Percentiles rank a stretch among this genome's conserved stretches.
Evolutionary conservation across 2,888 invertebrate species (phyloP).

Genomic region (Lymantria monacha): DNA sequence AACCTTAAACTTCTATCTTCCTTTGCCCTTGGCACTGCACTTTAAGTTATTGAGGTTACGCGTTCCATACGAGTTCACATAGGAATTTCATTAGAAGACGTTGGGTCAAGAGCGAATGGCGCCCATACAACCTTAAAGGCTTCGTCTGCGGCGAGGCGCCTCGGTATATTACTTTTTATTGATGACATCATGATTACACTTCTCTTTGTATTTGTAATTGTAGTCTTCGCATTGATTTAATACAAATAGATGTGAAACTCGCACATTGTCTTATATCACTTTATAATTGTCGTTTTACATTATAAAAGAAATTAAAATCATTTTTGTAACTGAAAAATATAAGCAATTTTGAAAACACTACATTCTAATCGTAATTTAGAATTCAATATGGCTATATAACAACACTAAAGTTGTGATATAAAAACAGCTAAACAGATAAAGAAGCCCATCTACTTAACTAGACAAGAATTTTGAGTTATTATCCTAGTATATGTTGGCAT

Average conservation of each 20-base stretch:
- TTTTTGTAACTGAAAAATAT: no score
- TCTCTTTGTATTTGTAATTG: conserved; percentile 21
- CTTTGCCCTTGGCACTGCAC: conserved; percentile 18
- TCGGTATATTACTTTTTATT: conserved; percentile 48
- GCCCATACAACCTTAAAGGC: conserved; percentile 43
- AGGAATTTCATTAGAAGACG: conserved; percentile 53
- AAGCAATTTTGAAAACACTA: no score
- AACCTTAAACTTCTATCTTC: conserved; percentile 1
- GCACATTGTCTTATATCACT: no score
- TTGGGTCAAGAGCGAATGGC: conserved; percentile 56
- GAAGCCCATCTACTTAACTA: no score
- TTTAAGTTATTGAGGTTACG: conserved; percentile 33
- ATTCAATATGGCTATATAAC: no score
- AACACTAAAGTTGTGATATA: no score
- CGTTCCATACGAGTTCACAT: conserved; percentile 22
- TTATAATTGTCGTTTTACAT: no score
- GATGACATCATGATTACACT: conserved; percentile 41
- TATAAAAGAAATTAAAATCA: no score
- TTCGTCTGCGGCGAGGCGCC: conserved; percentile 36
- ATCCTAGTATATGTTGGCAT: no score
- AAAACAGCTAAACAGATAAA: no score
- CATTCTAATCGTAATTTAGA: no score
- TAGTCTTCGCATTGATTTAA: neutral
- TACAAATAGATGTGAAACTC: neutral
- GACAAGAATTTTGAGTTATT: no score